Evolutionary conservation across 2,113 vertebrate genomes (phyloP).

Genomic region (Lanius ludovicianus): DNA sequence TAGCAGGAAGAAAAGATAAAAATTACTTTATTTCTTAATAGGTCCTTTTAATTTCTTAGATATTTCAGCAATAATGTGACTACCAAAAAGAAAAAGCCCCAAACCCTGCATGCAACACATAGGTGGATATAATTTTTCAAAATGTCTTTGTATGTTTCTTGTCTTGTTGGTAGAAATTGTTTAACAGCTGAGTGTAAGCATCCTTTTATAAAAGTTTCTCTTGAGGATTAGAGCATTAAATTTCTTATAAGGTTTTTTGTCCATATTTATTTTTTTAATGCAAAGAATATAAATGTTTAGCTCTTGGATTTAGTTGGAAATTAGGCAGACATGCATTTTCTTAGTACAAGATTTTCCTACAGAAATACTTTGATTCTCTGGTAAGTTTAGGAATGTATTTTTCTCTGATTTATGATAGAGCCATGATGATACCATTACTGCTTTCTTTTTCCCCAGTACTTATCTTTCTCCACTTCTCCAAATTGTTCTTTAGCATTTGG

Average conservation of each 20-base stretch:
- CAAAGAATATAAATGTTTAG: not conserved
- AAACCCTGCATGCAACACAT: not conserved
- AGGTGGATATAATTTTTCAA: not conserved
- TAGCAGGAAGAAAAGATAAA: not conserved
- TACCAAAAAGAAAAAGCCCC: not conserved
- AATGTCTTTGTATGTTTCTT: not conserved
- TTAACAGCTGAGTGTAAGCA: not conserved
- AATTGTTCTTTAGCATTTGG: not conserved
- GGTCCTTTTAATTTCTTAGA: not conserved
- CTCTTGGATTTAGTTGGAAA: not conserved
- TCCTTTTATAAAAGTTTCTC: not conserved
- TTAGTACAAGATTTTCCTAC: not conserved
- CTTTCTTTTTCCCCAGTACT: not conserved
- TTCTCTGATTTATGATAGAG: not conserved
- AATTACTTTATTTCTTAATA: not conserved
- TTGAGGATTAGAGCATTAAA: not conserved
- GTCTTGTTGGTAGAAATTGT: not conserved
- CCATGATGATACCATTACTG: not conserved
- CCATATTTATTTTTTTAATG: not conserved
- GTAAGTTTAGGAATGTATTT: not conserved
- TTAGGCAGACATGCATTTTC: not conserved
- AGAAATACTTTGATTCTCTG: not conserved
- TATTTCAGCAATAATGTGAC: not conserved
- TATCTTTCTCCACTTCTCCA: not conserved
- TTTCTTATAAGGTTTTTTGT: not conserved